Evolutionary conservation across 2,797 vertebrate genomes (phyloP).

Genomic region (Streptopelia turtur): DNA sequence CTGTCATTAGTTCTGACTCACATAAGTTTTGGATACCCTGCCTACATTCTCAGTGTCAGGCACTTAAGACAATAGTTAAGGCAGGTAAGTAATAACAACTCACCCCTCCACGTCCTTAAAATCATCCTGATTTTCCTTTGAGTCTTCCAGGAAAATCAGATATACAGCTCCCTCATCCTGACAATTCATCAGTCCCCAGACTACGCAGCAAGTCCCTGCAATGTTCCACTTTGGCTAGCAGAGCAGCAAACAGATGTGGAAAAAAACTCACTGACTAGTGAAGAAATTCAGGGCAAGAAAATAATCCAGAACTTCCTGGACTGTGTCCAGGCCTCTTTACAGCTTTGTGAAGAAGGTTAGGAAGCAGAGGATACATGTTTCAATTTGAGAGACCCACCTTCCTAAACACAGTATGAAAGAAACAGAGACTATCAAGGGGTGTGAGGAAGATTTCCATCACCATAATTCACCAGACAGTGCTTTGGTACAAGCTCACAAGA

Average conservation of each 20-base stretch:
- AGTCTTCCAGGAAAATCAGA: slow-evolving; percentile 23
- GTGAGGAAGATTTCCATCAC: background rate
- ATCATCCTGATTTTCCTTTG: background rate
- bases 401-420: background rate
- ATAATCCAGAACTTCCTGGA: background rate
- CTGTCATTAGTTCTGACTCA: background rate
- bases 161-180: background rate
- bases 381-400: background rate
- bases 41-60: background rate
- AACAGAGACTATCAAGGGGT: background rate
- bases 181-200: background rate
- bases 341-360: background rate
- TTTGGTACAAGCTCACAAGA: background rate
- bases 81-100: background rate
- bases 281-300: slow-evolving; percentile 43
- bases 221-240: background rate
- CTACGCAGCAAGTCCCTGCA: background rate
- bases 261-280: background rate
- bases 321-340: background rate
- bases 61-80: background rate
- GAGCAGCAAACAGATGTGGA: background rate
- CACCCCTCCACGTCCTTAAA: background rate
- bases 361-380: background rate
- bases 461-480: background rate
- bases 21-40: background rate